These are phyloP conservation scores for Sebastes itinus DNA, from an alignment of 2,797 vertebrate genomes.

Conservation along the genomic window DNA sequence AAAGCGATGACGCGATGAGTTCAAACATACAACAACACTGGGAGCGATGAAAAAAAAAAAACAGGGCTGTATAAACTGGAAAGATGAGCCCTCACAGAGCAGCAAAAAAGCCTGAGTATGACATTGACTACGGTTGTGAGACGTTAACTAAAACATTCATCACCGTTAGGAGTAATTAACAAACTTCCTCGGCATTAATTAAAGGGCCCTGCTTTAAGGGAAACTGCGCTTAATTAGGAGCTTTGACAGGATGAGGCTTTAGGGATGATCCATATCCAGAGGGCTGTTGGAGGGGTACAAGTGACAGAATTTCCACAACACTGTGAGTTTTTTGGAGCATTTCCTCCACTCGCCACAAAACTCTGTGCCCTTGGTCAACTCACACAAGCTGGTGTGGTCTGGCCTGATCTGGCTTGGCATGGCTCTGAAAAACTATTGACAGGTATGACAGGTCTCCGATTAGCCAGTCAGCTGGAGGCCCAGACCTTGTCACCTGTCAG, in stretches of 20 bases:
- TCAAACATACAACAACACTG: conserved; percentile 18
- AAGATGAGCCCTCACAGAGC: conserved; percentile 13
- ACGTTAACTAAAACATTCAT: conserved; percentile 78
- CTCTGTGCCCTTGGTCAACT: conserved; percentile 66
- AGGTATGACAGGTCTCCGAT: conserved; percentile 98
- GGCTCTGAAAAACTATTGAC: conserved; percentile 90
- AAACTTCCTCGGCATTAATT: conserved; percentile 79
- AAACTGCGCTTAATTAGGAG: conserved; percentile 78
- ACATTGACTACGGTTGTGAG: conserved; percentile 59
- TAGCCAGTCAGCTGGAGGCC: conserved; percentile 96
- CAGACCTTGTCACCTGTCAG: conserved; percentile 95
- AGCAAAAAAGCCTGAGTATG: conserved; percentile 31
- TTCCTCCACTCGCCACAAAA: conserved; percentile 23
- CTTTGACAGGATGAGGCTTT: conserved; percentile 78
- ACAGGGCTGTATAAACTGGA: not conserved
- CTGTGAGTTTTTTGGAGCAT: conserved; percentile 13
- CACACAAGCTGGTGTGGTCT: conserved; percentile 31
- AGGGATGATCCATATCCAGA: conserved; percentile 83
- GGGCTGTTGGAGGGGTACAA: conserved; percentile 65
- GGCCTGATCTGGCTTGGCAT: conserved; percentile 49
- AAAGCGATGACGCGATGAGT: conserved; percentile 7
- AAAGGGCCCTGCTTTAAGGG: conserved; percentile 76
- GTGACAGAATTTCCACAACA: conserved; percentile 74
- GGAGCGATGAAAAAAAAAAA: not conserved
- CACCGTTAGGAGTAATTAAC: conserved; percentile 82